phyloP scores from a whole-genome alignment of 2,113 vertebrate species.

The Pagrus major region DNA sequence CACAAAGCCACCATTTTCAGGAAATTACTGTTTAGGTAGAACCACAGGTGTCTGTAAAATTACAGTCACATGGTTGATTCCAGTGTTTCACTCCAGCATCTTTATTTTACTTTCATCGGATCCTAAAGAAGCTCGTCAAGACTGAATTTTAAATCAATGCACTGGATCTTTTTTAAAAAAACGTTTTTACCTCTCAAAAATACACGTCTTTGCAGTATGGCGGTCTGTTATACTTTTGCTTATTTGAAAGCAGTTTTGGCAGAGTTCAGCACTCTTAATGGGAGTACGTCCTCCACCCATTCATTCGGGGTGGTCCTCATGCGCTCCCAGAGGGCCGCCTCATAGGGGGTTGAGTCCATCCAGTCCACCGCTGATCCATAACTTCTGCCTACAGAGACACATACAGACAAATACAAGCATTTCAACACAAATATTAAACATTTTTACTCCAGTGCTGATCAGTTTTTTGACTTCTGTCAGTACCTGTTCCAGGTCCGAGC shows the following conservation, averaged over 20 bases:
- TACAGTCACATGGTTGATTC: no score
- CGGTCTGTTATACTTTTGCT: slow-evolving; percentile 19
- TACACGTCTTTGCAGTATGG: neutral
- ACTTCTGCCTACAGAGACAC: slow-evolving; percentile 87
- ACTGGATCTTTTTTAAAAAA: neutral
- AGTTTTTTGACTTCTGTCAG: neutral
- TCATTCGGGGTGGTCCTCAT: slow-evolving; percentile 90
- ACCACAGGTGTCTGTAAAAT: neutral
- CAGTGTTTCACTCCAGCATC: neutral
- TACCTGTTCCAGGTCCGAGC: slow-evolving; percentile 94
- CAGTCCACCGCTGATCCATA: slow-evolving; percentile 92
- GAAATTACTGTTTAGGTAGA: neutral
- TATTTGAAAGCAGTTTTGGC: slow-evolving; percentile 88
- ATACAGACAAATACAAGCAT: slow-evolving; percentile 6
- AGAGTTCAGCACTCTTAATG: slow-evolving; percentile 89
- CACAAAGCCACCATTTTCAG: neutral
- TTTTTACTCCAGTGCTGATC: neutral
- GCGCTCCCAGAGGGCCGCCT: slow-evolving; percentile 91
- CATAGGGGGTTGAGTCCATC: slow-evolving; percentile 94
- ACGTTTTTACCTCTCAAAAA: neutral
- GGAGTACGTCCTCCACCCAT: slow-evolving; percentile 91
- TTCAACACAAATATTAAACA: no score
- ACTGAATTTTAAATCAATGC: neutral
- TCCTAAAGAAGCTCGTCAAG: neutral
- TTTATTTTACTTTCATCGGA: slow-evolving; percentile 1